Evolutionary conservation across 2,113 vertebrate species (phyloP).

Genomic region (Pachycephala philippinensis): DNA sequence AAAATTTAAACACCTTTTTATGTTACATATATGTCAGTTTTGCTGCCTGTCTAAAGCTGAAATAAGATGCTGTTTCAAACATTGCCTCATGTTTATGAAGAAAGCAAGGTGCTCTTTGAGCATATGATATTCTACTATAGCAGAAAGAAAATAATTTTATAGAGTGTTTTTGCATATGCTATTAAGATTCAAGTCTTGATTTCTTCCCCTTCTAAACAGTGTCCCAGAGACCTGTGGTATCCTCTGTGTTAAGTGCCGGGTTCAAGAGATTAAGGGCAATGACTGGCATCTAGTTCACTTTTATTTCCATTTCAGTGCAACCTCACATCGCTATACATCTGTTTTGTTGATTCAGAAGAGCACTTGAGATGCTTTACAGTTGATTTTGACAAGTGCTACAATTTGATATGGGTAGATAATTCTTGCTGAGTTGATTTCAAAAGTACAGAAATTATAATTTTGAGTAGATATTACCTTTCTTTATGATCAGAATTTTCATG

Average conservation of each 20-base stretch:
- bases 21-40: neutral
- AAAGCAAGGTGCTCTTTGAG: constrained; percentile 26
- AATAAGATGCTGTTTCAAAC: neutral
- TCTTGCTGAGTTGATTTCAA: constrained; percentile 98
- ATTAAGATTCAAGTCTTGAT: constrained; percentile 78
- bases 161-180: constrained; percentile 69
- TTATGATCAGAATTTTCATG: constrained; percentile 83
- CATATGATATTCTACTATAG: constrained; percentile 5
- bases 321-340: constrained; percentile 88
- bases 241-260: constrained; percentile 74
- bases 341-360: constrained; percentile 99
- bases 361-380: constrained; percentile 90
- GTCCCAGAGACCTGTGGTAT: constrained; percentile 72
- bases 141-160: constrained; percentile 66
- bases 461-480: constrained; percentile 85
- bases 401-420: constrained; percentile 91
- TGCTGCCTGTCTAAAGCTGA: neutral
- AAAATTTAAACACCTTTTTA: neutral
- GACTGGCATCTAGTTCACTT: constrained; percentile 79
- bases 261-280: constrained; percentile 82
- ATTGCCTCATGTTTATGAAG: neutral
- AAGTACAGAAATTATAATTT: constrained; percentile 98
- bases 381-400: constrained; percentile 92
- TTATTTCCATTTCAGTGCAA: constrained; percentile 84
- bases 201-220: constrained; percentile 62